These are phyloP conservation scores for Erpetoichthys calabaricus DNA, from an alignment of 2,797 vertebrate genomes.

Conservation along the genomic window DNA sequence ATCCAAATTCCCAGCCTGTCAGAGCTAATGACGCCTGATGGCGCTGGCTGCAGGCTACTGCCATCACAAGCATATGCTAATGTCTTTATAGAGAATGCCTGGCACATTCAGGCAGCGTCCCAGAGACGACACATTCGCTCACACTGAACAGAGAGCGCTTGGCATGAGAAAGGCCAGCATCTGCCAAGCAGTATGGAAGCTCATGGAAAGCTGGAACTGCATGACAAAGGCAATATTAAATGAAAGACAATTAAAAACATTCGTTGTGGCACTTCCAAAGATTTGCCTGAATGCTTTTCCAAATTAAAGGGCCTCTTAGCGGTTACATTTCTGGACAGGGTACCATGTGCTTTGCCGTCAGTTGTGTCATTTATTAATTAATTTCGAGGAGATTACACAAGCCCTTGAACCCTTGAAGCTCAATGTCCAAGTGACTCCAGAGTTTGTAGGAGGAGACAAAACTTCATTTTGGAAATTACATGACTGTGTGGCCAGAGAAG, in stretches of 20 bases:
- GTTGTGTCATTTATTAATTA: no score
- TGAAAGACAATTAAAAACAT: conserved; percentile 7
- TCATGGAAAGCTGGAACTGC: conserved; percentile 5
- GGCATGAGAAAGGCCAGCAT: background rate
- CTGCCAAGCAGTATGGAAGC: conserved; percentile 3
- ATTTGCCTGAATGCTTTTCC: conserved; percentile 1
- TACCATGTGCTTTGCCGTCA: background rate
- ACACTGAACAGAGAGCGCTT: conserved; percentile 1
- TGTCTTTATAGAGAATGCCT: background rate
- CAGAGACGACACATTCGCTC: background rate
- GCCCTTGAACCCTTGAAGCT: no score
- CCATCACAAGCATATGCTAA: background rate
- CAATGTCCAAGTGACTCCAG: no score
- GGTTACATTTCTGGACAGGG: background rate
- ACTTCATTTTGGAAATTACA: no score
- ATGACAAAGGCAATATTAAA: conserved; percentile 5
- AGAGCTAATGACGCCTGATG: no score
- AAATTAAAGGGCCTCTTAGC: conserved; percentile 4
- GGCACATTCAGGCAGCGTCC: background rate
- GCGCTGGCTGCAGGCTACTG: background rate
- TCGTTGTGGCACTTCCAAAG: conserved; percentile 1
- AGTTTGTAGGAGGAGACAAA: no score
- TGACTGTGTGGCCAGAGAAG: no score
- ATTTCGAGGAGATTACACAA: no score
- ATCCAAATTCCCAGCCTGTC: no score